Conservation (phyloP, 2,797 vertebrate genomes). For the Denticeps clupeoides region DNA sequence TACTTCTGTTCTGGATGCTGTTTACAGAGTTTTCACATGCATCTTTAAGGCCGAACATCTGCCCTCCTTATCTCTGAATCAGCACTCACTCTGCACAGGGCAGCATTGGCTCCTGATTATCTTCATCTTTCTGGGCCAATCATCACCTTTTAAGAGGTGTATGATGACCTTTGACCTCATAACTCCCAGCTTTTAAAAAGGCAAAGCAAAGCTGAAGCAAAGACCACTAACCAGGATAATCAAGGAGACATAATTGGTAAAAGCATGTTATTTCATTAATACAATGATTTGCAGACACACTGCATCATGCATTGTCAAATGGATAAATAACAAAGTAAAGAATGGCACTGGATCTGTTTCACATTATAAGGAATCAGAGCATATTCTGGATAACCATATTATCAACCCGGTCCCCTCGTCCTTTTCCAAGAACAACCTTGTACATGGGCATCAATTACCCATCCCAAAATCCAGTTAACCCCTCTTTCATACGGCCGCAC, state of each 20-base stretch:
- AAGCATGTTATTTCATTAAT: constrained; percentile 29
- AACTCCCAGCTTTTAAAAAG: constrained; percentile 9
- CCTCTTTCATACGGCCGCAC: constrained; percentile 49
- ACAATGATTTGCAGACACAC: constrained; percentile 21
- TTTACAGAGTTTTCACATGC: background rate
- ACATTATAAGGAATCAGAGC: constrained; percentile 23
- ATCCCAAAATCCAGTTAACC: constrained; percentile 55
- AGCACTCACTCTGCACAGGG: constrained; percentile 5
- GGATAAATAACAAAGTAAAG: constrained; percentile 25
- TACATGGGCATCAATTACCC: constrained; percentile 50
- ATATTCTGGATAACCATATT: constrained; percentile 32
- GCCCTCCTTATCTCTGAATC: background rate
- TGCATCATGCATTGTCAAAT: constrained; percentile 15
- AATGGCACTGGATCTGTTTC: constrained; percentile 21
- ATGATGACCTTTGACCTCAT: constrained; percentile 28
- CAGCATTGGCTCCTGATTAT: constrained; percentile 34
- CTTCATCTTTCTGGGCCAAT: constrained; percentile 23
- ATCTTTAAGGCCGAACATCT: background rate
- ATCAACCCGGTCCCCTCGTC: constrained; percentile 23
- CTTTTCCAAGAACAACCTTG: constrained; percentile 38
- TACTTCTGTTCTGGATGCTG: background rate
- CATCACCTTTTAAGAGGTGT: constrained; percentile 37
- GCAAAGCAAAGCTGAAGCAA: constrained; percentile 2
- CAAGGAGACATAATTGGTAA: constrained; percentile 19
- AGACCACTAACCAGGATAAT: background rate